Base-by-base conservation (phyloP, 2,888 invertebrate genomes). In the Oligia fasciuncula region DNA sequence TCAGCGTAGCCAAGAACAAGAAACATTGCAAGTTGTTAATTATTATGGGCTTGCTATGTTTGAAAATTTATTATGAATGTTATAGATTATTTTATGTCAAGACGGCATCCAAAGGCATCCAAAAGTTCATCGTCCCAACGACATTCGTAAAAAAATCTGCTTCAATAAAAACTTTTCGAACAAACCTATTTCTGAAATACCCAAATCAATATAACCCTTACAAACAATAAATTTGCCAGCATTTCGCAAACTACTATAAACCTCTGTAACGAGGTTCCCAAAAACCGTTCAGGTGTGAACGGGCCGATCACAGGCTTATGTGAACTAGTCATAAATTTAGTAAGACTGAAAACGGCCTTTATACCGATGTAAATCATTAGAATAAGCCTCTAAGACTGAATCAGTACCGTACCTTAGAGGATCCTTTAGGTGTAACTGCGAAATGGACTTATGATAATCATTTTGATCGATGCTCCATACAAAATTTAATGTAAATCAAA, bases 271-370 rank as follows among this genome's bases (percentile, higher is more conserved):
- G 62, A 76, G 67, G 74, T 76, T 69, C 29, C 81, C 77, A 72
- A 85, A 79, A 85, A 85, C 76, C 77, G 66, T 75, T 79, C 86
- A 87, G 86, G 87, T 86, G 88, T 57, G 71, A 79, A 73, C 74
- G 74, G 76, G 14, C 74, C 77, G 87, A 76, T 84, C 84, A 73
- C 67, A 71, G 49, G 83, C 82, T 79, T 82, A 86, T 77, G 79
- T 66, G 72, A 87, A 79, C 79, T 73, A 74, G 74, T 70, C 76
- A 75, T 80, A 87, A 87, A 87, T 87, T 81, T 65, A 79, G 77
- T 63, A 23, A 77, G 77, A 70, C 79, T 79, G 78, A 84, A 83
- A 87, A 74, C 77, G 73, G 43, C 67, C 79, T 78, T 68, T 79
- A 76, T 66, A 62, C 87, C 72, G 63, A 60, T 81, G 85, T 87